Evolutionary conservation across 1,140 invertebrate genomes (phyloP).

Genomic region (Leptinotarsa texana): DNA sequence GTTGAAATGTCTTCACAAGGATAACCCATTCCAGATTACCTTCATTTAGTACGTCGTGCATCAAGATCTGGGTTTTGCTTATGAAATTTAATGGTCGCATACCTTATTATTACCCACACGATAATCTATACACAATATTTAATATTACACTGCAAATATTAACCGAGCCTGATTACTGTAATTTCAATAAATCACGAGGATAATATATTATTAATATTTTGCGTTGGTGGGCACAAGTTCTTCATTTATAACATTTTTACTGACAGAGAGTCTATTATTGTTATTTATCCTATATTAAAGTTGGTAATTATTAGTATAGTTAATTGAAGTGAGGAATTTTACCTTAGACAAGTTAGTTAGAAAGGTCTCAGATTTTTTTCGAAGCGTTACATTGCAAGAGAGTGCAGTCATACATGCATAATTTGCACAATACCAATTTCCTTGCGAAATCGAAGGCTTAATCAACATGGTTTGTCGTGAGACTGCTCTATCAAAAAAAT

Average conservation of each 20-base stretch:
- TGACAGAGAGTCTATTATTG: slow-evolving; percentile 23
- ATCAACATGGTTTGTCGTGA: background rate
- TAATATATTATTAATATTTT: slow-evolving; percentile 33
- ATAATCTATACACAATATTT: slow-evolving; percentile 43
- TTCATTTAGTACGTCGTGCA: slow-evolving; percentile 34
- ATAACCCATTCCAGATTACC: slow-evolving; percentile 29
- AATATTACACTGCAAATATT: slow-evolving; percentile 36
- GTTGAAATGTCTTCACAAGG: slow-evolving; percentile 28
- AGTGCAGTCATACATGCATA: background rate
- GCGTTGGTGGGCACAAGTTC: slow-evolving; percentile 32
- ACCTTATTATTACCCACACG: slow-evolving; percentile 50
- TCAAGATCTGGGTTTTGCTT: slow-evolving; percentile 46
- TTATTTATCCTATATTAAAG: slow-evolving; percentile 29
- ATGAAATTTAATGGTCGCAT: slow-evolving; percentile 50
- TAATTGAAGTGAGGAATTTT: background rate
- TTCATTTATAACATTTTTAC: slow-evolving; percentile 29
- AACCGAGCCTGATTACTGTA: slow-evolving; percentile 38
- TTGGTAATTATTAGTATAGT: slow-evolving; percentile 19
- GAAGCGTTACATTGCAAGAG: slow-evolving; percentile 2
- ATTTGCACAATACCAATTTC: background rate
- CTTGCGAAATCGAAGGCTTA: background rate
- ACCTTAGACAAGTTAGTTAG: background rate
- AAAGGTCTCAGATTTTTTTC: background rate
- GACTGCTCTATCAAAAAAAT: no score
- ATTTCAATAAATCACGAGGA: slow-evolving; percentile 38